These are phyloP conservation scores for Hetaerina titia DNA, from an alignment of 2,888 invertebrate species.

Conservation along the genomic window DNA sequence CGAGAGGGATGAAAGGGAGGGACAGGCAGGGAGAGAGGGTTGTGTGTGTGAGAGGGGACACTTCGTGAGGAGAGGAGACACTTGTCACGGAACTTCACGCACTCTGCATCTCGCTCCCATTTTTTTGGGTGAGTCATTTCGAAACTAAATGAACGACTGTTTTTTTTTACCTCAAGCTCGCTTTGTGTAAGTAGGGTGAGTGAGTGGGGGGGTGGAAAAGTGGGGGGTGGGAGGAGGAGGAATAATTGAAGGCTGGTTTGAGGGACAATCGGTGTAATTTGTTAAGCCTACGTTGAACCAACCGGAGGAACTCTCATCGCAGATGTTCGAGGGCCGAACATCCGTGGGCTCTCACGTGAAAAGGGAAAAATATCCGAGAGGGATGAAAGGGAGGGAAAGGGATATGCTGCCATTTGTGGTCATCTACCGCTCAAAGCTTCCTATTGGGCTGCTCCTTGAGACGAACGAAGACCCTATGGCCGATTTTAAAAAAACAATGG, in stretches of 20 bases:
- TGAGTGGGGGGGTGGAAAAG: neutral
- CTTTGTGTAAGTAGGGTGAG: neutral
- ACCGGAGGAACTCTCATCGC: neutral
- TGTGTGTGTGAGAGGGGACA: neutral
- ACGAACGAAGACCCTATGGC: no score
- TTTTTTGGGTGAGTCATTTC: slow-evolving; percentile 53
- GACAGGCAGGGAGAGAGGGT: neutral
- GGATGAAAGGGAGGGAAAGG: no score
- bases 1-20: neutral
- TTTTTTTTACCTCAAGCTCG: neutral
- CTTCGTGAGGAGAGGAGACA: neutral
- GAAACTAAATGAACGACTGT: neutral
- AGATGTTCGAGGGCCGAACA: neutral
- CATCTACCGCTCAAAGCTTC: no score
- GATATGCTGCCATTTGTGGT: no score
- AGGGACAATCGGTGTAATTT: neutral
- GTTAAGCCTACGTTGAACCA: neutral
- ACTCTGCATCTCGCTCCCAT: neutral
- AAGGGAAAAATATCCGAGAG: neutral
- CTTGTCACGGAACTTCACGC: slow-evolving; percentile 60
- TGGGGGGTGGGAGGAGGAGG: neutral
- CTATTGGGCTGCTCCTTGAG: no score
- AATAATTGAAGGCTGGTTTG: neutral
- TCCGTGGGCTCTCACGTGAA: neutral
- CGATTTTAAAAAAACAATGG: no score